Percentiles rank a stretch among this genome's conserved stretches.
These are phyloP conservation scores for Machaerirhynchus nigripectus DNA, from an alignment of 2,113 vertebrate genomes.

Conservation along the genomic window DNA sequence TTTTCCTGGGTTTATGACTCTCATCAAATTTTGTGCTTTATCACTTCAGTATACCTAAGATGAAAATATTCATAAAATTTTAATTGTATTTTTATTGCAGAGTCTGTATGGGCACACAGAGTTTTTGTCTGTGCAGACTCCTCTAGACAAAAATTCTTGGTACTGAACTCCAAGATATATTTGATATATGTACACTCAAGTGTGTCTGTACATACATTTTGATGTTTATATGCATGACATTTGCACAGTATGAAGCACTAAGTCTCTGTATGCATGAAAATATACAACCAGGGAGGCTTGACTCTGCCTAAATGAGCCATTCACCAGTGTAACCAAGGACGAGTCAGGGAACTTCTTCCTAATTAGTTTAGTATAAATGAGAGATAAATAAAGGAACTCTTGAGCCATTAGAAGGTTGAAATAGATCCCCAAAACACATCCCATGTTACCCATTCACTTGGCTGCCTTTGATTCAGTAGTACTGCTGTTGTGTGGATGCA, in stretches of 20 bases:
- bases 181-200: not conserved
- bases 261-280: not conserved
- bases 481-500: not conserved
- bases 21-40: conserved; percentile 32
- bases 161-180: not conserved
- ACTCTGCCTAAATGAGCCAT: not conserved
- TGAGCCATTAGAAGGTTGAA: not conserved
- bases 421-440: not conserved
- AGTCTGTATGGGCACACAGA: not conserved
- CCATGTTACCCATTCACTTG: not conserved
- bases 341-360: not conserved
- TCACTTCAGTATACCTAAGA: conserved; percentile 20
- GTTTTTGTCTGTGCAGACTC: not conserved
- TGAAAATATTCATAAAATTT: conserved; percentile 46
- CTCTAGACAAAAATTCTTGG: not conserved
- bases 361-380: not conserved
- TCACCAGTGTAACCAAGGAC: not conserved
- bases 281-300: not conserved
- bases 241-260: not conserved
- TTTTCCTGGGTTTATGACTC: conserved; percentile 44
- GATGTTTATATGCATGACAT: not conserved
- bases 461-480: not conserved
- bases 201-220: not conserved
- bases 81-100: conserved; percentile 39
- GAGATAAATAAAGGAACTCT: not conserved